These are phyloP conservation scores for Phengaris alcon DNA, from an alignment of 2,888 invertebrate genomes.

Conservation along the genomic window DNA sequence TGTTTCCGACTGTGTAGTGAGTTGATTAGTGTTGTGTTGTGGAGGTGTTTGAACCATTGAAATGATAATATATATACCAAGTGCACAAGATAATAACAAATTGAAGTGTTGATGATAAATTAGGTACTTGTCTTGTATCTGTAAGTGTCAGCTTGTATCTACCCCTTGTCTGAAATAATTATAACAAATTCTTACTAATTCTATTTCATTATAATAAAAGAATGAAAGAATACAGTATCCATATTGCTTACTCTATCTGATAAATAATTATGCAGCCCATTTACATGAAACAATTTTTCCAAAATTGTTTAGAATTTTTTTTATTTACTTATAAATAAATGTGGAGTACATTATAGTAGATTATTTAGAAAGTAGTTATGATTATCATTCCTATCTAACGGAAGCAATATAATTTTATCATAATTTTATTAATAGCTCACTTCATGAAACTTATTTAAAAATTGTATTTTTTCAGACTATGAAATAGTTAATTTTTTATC, in stretches of 20 bases:
- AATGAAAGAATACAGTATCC: too few relatives aligned
- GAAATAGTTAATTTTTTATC: background rate
- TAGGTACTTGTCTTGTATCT: background rate
- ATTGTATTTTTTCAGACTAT: background rate
- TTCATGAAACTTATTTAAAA: too few relatives aligned
- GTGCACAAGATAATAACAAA: background rate
- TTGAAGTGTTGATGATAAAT: background rate
- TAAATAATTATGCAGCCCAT: too few relatives aligned
- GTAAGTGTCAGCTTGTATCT: background rate
- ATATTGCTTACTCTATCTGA: too few relatives aligned
- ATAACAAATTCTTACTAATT: background rate
- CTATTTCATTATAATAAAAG: background rate
- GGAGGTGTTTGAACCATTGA: background rate
- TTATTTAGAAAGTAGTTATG: too few relatives aligned
- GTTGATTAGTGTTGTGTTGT: background rate
- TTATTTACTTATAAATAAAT: too few relatives aligned
- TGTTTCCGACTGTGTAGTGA: background rate
- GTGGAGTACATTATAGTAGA: too few relatives aligned
- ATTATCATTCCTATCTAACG: background rate
- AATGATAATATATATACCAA: background rate
- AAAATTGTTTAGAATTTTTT: too few relatives aligned
- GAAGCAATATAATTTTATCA: background rate
- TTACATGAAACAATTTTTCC: too few relatives aligned
- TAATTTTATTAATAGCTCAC: too few relatives aligned
- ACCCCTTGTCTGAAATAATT: background rate